Evolutionary conservation across 2,888 invertebrate genomes (phyloP).

Genomic region (Tribolium freemani): DNA sequence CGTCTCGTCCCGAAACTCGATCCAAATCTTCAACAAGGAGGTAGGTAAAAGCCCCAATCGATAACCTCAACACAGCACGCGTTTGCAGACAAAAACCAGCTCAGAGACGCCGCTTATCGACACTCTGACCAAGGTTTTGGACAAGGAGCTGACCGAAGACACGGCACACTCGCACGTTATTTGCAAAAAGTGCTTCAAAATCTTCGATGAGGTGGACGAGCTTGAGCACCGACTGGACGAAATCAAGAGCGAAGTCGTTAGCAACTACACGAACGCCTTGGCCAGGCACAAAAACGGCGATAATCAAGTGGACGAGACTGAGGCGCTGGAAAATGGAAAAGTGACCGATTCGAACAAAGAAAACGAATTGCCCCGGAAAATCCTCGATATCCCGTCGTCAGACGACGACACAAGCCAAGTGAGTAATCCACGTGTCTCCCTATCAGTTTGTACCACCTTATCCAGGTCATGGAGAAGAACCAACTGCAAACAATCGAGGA

Average conservation of each 20-base stretch:
- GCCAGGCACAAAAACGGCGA: conserved; percentile 59
- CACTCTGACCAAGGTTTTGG: conserved; percentile 69
- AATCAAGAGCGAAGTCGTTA: conserved; percentile 70
- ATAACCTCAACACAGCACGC: neutral
- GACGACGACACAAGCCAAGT: conserved; percentile 59
- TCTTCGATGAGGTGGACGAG: conserved; percentile 75
- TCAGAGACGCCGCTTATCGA: conserved; percentile 59
- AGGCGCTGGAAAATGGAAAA: conserved; percentile 17
- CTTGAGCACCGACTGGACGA: conserved; percentile 70
- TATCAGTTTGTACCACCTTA: neutral
- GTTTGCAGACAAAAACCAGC: conserved; percentile 57
- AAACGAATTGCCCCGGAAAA: conserved; percentile 61
- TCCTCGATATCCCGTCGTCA: conserved; percentile 65
- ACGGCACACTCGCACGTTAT: conserved; percentile 72
- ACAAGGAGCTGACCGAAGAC: conserved; percentile 69
- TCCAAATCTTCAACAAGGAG: conserved; percentile 70
- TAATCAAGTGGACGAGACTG: conserved; percentile 27
- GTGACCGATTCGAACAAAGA: conserved; percentile 49
- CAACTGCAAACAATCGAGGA: conserved; percentile 61
- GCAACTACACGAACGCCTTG: conserved; percentile 65
- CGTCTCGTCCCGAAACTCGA: conserved; percentile 70
- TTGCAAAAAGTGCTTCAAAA: conserved; percentile 79
- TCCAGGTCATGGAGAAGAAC: conserved; percentile 30
- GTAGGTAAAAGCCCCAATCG: conserved; percentile 51
- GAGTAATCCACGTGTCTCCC: neutral